phyloP scores from a whole-genome alignment of 2,797 vertebrate species.

The Cossypha caffra region DNA sequence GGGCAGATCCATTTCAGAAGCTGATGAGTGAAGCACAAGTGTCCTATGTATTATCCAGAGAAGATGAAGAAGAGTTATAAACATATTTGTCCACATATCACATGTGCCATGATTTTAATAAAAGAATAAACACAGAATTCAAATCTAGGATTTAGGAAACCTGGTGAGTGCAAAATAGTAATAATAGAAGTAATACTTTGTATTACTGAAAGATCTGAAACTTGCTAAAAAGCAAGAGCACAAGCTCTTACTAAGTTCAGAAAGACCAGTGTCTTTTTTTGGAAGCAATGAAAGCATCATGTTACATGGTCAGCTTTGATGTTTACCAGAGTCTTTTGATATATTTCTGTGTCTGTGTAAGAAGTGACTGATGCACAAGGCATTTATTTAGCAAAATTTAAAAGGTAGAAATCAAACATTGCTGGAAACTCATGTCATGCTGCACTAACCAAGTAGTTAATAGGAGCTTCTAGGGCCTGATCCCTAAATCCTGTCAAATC shows the following conservation, averaged over 20 bases:
- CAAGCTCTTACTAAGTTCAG: not conserved
- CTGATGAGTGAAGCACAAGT: not conserved
- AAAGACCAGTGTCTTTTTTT: not conserved
- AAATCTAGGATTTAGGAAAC: not conserved
- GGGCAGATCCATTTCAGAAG: constrained; percentile 3
- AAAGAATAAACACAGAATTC: not conserved
- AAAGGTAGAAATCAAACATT: not conserved
- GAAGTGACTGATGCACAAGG: not conserved
- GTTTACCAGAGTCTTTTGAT: not conserved
- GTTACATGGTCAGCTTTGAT: not conserved
- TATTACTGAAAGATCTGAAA: not conserved
- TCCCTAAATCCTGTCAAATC: not conserved
- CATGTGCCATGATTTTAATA: not conserved
- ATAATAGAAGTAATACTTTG: not conserved
- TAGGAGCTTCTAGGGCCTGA: not conserved
- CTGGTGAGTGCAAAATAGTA: not conserved
- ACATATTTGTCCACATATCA: not conserved
- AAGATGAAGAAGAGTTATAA: not conserved
- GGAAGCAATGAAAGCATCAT: not conserved
- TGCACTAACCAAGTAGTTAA: not conserved
- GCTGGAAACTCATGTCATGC: not conserved
- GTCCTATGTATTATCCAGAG: not conserved
- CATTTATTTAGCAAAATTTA: not conserved
- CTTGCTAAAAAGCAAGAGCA: not conserved
- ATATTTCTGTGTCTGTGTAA: not conserved